Conservation (phyloP, 2,113 vertebrate genomes). For the Nycticorax nycticorax region DNA sequence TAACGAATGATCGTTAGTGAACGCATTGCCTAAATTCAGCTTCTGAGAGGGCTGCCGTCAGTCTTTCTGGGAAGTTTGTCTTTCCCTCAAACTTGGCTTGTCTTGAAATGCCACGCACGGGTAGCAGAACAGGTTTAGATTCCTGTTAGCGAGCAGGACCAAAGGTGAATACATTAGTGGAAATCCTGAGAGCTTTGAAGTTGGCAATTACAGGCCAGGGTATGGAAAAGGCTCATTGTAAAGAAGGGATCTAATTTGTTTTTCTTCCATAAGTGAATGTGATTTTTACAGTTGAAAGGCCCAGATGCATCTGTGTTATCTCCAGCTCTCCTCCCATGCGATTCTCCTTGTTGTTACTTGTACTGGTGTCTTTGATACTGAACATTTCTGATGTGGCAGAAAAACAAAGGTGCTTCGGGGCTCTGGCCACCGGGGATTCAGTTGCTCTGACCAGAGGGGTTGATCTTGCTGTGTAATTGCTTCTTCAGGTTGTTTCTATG, state of each 20-base stretch:
- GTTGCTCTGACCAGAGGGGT: neutral
- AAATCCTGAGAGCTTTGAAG: slow-evolving; percentile 9
- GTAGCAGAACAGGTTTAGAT: slow-evolving; percentile 29
- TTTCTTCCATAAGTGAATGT: neutral
- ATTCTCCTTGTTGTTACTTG: neutral
- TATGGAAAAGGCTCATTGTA: neutral
- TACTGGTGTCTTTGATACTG: neutral
- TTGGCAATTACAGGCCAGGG: neutral
- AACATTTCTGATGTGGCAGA: neutral
- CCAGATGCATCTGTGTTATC: neutral
- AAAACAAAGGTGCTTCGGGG: neutral
- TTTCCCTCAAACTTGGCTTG: neutral
- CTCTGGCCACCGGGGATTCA: neutral
- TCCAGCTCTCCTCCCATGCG: neutral
- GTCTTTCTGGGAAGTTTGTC: neutral
- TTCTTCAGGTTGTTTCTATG: neutral
- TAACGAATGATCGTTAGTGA: neutral
- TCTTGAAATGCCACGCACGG: neutral
- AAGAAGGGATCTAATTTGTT: neutral
- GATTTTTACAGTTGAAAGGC: neutral
- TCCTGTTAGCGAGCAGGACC: neutral
- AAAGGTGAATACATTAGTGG: neutral
- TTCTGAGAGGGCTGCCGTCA: neutral
- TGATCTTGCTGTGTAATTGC: neutral
- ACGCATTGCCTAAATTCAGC: neutral